Percentiles rank a stretch among this genome's conserved stretches.
Conservation (phyloP, 2,113 vertebrate species). For the Rhagologus leucostigma region DNA sequence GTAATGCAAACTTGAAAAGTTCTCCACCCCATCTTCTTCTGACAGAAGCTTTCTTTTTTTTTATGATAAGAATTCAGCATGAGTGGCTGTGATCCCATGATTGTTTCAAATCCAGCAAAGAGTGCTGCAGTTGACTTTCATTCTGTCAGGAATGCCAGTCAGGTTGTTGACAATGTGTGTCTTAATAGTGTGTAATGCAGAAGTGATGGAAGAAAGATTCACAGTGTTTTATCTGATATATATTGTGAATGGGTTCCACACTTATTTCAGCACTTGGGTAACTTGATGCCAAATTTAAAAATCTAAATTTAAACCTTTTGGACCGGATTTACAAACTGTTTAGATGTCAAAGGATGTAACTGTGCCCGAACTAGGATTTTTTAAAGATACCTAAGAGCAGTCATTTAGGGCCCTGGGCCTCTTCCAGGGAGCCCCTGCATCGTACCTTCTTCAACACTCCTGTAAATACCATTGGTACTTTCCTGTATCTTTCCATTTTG, state of each 20-base stretch:
- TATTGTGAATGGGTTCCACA: constrained; percentile 13
- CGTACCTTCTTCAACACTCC: rapidly evolving
- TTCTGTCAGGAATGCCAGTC: constrained; percentile 32
- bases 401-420: background rate
- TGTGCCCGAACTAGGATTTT: background rate
- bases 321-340: background rate
- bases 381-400: background rate
- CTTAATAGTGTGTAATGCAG: constrained; percentile 6
- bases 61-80: background rate
- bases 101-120: constrained; percentile 7
- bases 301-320: constrained; percentile 26
- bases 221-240: background rate
- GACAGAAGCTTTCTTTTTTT: background rate
- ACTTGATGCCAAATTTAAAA: background rate
- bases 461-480: background rate
- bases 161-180: constrained; percentile 34
- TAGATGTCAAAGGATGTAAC: constrained; percentile 1
- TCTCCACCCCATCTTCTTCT: background rate
- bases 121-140: constrained; percentile 12
- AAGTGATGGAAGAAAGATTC: background rate
- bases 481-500: background rate
- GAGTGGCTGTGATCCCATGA: background rate
- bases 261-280: background rate
- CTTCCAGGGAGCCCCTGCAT: background rate
- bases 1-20: background rate